Conservation (phyloP, 2,888 invertebrate species). For the Lasioglossum zephyrum region DNA sequence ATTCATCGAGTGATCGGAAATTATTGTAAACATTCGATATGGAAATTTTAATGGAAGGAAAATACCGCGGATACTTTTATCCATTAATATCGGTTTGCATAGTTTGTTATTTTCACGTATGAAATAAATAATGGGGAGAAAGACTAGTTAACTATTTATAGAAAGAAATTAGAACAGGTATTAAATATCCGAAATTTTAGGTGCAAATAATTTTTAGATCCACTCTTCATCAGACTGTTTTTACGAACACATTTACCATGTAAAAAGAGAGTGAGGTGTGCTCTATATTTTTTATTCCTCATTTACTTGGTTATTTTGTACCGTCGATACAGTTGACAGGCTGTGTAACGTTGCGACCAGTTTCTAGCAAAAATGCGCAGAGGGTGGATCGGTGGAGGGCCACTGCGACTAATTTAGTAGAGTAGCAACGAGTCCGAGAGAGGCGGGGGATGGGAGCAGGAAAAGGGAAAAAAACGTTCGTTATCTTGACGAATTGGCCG, state of each 20-base stretch:
- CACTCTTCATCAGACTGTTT: no score
- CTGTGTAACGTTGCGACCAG: not conserved
- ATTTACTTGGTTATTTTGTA: no score
- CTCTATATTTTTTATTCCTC: no score
- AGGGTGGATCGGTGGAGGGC: not conserved
- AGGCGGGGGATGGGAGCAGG: not conserved
- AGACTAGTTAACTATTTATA: not conserved
- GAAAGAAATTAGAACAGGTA: not conserved
- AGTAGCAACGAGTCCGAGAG: slow-evolving; percentile 27
- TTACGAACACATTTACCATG: no score
- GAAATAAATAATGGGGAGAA: not conserved
- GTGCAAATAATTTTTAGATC: no score
- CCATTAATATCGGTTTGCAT: not conserved
- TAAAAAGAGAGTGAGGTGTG: no score
- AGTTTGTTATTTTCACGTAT: not conserved
- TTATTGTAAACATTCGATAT: slow-evolving; percentile 8
- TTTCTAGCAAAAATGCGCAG: not conserved
- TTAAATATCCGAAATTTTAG: no score
- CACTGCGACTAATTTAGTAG: slow-evolving; percentile 35
- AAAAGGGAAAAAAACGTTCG: slow-evolving; percentile 26
- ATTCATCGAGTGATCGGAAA: not conserved
- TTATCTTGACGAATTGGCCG: slow-evolving; percentile 51
- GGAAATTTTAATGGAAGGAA: not conserved
- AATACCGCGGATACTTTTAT: not conserved
- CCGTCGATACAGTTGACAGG: not conserved